Evolutionary conservation across 2,797 vertebrate species (phyloP).

Genomic region (Balearica regulorum): DNA sequence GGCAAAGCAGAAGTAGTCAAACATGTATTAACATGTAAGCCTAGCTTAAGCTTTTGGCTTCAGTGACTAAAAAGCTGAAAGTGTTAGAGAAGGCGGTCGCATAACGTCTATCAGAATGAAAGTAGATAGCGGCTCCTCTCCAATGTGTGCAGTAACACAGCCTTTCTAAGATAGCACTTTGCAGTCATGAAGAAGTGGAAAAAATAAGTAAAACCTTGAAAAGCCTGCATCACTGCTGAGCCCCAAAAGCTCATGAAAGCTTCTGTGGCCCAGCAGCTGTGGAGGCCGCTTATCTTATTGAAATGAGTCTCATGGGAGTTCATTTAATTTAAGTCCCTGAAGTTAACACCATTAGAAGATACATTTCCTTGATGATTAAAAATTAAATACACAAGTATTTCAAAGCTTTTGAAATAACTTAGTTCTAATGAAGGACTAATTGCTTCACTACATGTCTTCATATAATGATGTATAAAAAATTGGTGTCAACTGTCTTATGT

Average conservation of each 20-base stretch:
- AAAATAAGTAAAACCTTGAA: background rate
- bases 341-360: conserved; percentile 57
- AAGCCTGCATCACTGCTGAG: background rate
- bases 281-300: background rate
- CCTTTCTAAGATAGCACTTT: background rate
- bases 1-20: background rate
- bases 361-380: conserved; percentile 72
- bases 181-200: background rate
- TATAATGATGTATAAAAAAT: conserved; percentile 71
- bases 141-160: background rate
- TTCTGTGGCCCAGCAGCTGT: background rate
- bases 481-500: conserved; percentile 73
- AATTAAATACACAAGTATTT: conserved; percentile 71
- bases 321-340: conserved; percentile 50
- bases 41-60: background rate
- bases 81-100: background rate
- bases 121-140: background rate
- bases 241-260: background rate
- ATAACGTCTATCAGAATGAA: fast-evolving
- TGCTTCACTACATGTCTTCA: conserved; percentile 71
- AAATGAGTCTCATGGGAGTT: background rate
- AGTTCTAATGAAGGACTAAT: conserved; percentile 77
- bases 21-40: fast-evolving
- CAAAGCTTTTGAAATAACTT: conserved; percentile 72
- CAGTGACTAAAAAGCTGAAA: background rate